Percentiles rank a stretch among this genome's conserved stretches.
These are phyloP conservation scores for Leptatherina wallacei DNA, from an alignment of 2,797 vertebrate genomes.

Conservation along the genomic window DNA sequence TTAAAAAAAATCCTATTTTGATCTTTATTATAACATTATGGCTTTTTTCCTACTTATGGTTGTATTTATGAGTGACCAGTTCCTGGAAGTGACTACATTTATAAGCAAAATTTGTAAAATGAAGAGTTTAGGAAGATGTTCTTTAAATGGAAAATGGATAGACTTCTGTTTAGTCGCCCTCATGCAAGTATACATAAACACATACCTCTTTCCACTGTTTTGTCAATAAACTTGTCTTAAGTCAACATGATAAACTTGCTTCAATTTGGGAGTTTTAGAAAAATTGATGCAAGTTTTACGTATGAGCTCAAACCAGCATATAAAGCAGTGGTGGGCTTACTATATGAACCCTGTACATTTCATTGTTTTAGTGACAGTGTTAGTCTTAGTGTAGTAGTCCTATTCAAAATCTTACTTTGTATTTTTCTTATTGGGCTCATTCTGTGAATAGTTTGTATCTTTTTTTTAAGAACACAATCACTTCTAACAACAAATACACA, in stretches of 20 bases:
- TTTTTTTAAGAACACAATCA: no score
- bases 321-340: no score
- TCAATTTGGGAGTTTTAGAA: neutral
- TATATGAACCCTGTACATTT: no score
- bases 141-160: neutral
- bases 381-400: no score
- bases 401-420: neutral
- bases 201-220: conserved; percentile 12
- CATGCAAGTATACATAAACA: neutral
- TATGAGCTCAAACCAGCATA: neutral
- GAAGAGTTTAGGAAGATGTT: neutral
- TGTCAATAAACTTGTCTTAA: conserved; percentile 5
- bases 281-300: neutral
- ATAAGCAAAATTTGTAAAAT: neutral
- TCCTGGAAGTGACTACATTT: neutral
- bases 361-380: no score
- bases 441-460: no score
- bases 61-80: neutral
- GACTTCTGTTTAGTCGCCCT: neutral
- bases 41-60: neutral
- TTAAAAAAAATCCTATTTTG: neutral
- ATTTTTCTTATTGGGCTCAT: neutral
- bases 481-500: no score
- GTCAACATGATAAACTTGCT: neutral
- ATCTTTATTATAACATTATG: neutral